Base-by-base conservation (phyloP, 1,140 invertebrate species). In the Anastrepha ludens region DNA sequence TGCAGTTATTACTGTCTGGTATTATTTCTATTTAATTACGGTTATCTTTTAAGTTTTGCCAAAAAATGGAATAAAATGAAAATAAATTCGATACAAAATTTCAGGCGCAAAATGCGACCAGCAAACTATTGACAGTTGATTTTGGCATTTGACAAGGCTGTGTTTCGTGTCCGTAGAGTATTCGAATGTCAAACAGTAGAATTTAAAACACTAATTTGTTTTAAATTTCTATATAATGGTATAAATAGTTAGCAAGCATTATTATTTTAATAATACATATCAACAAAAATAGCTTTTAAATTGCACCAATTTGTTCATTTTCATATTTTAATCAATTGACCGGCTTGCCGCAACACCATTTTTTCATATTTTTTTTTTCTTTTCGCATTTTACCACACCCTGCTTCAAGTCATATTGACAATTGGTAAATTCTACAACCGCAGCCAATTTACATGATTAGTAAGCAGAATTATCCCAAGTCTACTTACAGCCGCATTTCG, bases 381-480 rank as follows among this genome's bases (percentile, higher is more conserved):
- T 8, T 55, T 55, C 11, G 50, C 50, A 55, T 55, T 55, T 11
- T 47, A 74, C 41, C 13, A 70, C 64, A 74, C 74, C 74, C 44
- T 81, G 74, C 17, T 81, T 11, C 2, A 20, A 58, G 2, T 41
- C 7, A 20, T n/a, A 15, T 55, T 55, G 67, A 74, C 47, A 55
- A 8, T 17, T 20, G 15, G 29, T 4, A 62, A 13, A 62, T 62
- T 55, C 2, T n/a, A 20, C 50, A 81, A 81, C 13, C 74, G 44
- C 74, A 81, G 7, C 74, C 74, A 81, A 81, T n/a, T 55, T 81
- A 81, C 20, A 55, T 50, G 74, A 81, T 81, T 81, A 81, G 74
- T 81, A 81, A 81, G 74, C 74, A 81, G 47, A 81, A 81, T 81
- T 81, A 81, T 81, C 47, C 74, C 15, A 81, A 81, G 74, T n/a